A percentile compares a stretch with the other conserved stretches of the same genome.
phyloP scores from a whole-genome alignment of 2,797 vertebrate species.

The Sparus aurata region DNA sequence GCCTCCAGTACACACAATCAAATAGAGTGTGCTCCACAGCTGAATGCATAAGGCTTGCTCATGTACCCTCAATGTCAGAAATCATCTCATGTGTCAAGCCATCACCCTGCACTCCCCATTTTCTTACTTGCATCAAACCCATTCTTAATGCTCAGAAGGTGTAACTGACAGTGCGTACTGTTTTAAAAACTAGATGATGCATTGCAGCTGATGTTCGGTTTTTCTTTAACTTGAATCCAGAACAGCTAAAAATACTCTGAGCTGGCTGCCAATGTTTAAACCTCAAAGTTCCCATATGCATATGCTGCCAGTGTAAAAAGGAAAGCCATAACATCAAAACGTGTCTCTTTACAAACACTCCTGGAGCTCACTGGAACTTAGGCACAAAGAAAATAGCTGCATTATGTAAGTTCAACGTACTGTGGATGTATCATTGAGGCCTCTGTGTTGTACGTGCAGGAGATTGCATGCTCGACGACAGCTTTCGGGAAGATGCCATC shows the following conservation, averaged over 20 bases:
- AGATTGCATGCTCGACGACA: conserved; percentile 92
- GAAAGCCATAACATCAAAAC: conserved; percentile 55
- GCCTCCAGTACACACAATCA: conserved; percentile 5
- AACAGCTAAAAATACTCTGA: conserved; percentile 21
- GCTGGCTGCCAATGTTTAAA: conserved; percentile 25
- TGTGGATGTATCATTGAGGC: conserved; percentile 89
- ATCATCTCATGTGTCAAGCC: background rate
- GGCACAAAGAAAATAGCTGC: conserved; percentile 93
- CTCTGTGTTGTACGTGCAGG: conserved; percentile 92
- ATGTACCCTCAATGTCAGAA: background rate
- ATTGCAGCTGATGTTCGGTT: conserved; percentile 6
- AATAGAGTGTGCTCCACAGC: conserved; percentile 2
- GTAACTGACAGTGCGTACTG: background rate
- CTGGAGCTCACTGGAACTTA: conserved; percentile 78
- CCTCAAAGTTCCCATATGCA: conserved; percentile 28
- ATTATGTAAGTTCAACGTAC: conserved; percentile 84
- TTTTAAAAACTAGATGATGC: background rate
- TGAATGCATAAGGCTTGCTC: conserved; percentile 10
- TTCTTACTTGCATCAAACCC: conserved; percentile 5
- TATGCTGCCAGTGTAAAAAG: conserved; percentile 31
- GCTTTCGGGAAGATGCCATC: conserved; percentile 88
- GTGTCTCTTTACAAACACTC: conserved; percentile 51
- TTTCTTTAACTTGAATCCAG: conserved; percentile 3
- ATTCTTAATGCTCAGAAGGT: background rate
- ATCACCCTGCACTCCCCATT: background rate